These are phyloP conservation scores for Peromyscus nudipes DNA, from an alignment of 2,797 vertebrate genomes.

Conservation along the genomic window DNA sequence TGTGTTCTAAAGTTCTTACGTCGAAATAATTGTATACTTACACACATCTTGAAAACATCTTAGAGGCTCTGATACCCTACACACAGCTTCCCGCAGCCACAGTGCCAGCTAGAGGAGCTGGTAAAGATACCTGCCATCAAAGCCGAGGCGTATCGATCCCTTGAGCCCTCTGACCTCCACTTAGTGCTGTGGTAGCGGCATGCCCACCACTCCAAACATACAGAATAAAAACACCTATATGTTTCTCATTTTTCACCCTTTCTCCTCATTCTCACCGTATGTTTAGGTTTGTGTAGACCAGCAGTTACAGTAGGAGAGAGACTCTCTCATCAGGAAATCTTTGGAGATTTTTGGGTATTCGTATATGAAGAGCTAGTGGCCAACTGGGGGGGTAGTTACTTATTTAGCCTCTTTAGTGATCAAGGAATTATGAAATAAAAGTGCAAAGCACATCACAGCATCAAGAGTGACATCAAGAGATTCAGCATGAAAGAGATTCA, in stretches of 20 bases:
- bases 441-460: neutral
- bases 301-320: neutral
- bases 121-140: neutral
- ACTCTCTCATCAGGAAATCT: neutral
- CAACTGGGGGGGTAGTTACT: neutral
- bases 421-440: neutral
- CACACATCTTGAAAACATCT: neutral
- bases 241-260: neutral
- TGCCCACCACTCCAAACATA: neutral
- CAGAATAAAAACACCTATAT: neutral
- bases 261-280: neutral
- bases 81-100: neutral
- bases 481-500: neutral
- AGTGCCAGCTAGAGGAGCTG: neutral
- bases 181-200: neutral
- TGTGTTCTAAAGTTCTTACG: neutral
- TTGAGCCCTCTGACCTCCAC: neutral
- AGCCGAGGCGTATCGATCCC: neutral
- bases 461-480: neutral
- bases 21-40: neutral
- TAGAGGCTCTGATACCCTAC: too few relatives aligned
- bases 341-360: neutral
- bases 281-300: neutral
- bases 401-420: neutral
- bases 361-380: neutral